Evolutionary conservation across 2,888 invertebrate genomes (phyloP).

Genomic region (Rhorus exstirpatorius): DNA sequence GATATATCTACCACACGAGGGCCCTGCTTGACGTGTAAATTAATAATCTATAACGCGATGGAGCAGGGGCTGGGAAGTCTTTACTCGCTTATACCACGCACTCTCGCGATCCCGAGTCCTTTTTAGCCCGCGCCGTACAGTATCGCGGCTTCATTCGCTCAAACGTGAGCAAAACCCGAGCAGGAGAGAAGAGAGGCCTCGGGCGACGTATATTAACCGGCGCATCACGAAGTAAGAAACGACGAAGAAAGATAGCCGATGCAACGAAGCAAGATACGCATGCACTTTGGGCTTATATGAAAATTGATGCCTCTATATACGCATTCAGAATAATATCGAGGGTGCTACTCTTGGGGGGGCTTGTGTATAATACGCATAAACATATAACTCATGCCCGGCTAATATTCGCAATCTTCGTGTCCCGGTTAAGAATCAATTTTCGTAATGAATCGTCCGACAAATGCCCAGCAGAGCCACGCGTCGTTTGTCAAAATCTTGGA

Average conservation of each 20-base stretch:
- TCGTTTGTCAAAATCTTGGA: conserved; percentile 24
- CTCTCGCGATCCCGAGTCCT: conserved; percentile 63
- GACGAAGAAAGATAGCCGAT: conserved; percentile 42
- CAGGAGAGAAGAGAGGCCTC: conserved; percentile 68
- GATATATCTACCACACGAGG: conserved; percentile 71
- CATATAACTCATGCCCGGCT: conserved; percentile 51
- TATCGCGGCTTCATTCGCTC: conserved; percentile 59
- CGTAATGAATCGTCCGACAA: conserved; percentile 54
- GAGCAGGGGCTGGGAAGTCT: not conserved
- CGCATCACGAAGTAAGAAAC: conserved; percentile 45
- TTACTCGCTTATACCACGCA: conserved; percentile 41
- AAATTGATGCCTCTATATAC: conserved; percentile 64
- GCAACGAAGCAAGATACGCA: conserved; percentile 42
- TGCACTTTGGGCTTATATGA: conserved; percentile 61
- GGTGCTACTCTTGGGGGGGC: conserved; percentile 24
- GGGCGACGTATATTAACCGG: conserved; percentile 79
- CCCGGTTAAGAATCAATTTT: conserved; percentile 64
- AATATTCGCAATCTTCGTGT: conserved; percentile 54
- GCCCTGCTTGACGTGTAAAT: conserved; percentile 81
- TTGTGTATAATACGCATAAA: not conserved
- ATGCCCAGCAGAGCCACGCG: conserved; percentile 17
- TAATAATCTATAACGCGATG: conserved; percentile 81
- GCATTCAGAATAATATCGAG: conserved; percentile 63
- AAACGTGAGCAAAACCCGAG: conserved; percentile 51
- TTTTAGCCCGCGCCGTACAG: conserved; percentile 56